Conservation (phyloP, 2,113 vertebrate genomes). For the Emydura subglobosa region DNA sequence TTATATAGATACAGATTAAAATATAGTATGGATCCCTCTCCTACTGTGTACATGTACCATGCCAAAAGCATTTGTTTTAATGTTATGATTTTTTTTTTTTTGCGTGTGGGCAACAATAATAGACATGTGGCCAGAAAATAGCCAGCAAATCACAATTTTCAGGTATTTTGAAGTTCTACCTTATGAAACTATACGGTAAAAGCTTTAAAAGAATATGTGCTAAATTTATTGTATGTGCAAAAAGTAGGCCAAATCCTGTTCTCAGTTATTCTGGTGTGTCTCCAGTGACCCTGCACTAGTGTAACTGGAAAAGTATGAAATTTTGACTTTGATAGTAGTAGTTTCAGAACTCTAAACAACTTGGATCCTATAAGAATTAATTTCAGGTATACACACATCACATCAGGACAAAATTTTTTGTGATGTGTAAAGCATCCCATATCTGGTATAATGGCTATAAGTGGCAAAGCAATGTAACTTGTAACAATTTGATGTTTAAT, state of each 20-base stretch:
- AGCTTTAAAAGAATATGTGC: background rate
- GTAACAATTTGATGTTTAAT: background rate
- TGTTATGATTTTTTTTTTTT: background rate
- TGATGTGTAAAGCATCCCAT: accelerated
- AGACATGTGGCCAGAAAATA: background rate
- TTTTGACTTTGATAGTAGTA: background rate
- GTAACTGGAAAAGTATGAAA: background rate
- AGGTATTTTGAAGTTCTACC: background rate
- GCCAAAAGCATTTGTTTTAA: slow-evolving; percentile 30
- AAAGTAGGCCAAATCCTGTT: background rate
- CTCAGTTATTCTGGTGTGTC: background rate
- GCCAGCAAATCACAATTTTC: background rate
- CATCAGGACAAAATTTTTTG: background rate
- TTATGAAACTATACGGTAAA: background rate
- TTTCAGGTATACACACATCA: background rate
- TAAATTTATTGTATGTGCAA: background rate
- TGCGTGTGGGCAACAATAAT: background rate
- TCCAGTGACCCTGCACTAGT: background rate
- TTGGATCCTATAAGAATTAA: background rate
- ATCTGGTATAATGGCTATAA: background rate
- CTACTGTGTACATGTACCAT: slow-evolving; percentile 14
- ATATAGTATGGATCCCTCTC: slow-evolving; percentile 61
- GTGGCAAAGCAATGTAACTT: background rate
- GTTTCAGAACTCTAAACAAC: background rate
- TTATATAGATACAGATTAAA: slow-evolving; percentile 81